These are phyloP conservation scores for Paedocypris micromegethes DNA, from an alignment of 2,797 vertebrate species.

Conservation along the genomic window DNA sequence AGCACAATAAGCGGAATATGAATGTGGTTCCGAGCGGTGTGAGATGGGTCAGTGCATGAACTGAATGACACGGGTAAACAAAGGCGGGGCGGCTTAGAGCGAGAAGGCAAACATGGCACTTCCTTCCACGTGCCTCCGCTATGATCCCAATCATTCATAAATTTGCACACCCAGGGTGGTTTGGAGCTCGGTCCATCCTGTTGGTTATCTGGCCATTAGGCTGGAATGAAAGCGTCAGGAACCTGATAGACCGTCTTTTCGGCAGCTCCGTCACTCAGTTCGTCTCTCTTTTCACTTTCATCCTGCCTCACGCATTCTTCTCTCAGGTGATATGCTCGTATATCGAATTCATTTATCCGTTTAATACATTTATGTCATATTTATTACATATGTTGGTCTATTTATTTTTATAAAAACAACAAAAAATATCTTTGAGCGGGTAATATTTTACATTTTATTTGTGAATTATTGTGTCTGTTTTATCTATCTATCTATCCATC, in stretches of 20 bases:
- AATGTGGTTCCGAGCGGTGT: constrained; percentile 1
- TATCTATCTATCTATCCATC: no score
- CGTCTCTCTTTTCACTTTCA: constrained; percentile 20
- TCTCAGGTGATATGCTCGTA: not conserved
- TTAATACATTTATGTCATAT: no score
- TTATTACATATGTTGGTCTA: no score
- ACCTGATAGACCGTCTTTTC: constrained; percentile 41
- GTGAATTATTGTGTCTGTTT: no score
- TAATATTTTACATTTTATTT: no score
- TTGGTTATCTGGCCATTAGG: constrained; percentile 52
- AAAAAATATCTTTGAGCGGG: no score
- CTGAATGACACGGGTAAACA: constrained; percentile 19
- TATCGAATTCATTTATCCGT: not conserved
- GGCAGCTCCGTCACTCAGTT: constrained; percentile 21
- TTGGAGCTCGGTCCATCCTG: constrained; percentile 42
- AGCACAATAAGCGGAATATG: not conserved
- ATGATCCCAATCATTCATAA: constrained; percentile 72
- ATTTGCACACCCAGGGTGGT: constrained; percentile 54
- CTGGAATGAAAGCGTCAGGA: constrained; percentile 55
- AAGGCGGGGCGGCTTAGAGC: constrained; percentile 42
- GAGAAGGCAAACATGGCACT: constrained; percentile 43
- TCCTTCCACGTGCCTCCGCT: constrained; percentile 57
- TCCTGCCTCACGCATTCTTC: constrained; percentile 4
- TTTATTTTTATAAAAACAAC: no score
- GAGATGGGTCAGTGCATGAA: constrained; percentile 17